Evolutionary conservation across 2,888 invertebrate genomes (phyloP), one percentile per base, ranked within the genome.

Genomic region (Eugnorisma glareosa): DNA sequence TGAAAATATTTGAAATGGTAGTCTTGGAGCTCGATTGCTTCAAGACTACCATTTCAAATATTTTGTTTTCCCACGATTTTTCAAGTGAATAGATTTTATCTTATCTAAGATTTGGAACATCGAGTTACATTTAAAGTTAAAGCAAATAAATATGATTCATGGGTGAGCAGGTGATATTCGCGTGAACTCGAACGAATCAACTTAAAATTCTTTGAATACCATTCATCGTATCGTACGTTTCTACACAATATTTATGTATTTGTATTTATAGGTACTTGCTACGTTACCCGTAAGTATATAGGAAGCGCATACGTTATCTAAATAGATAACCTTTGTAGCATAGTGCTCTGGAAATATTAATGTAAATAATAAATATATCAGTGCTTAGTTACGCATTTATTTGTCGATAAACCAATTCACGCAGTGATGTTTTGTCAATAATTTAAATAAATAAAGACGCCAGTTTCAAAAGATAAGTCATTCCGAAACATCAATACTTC

Each of bases 121-220:
- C 45, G 5, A 37, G 35, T 45, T 64, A 35, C 35, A 54, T 67
- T 57, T 59, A 28, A 54, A 48, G 18, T 40, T 48, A 75, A 74
- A 28, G 18, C 57, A 45, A 77, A 88, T 88, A 88, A 88, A 87
- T 78, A 67, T 87, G 84, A 90, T 86, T 73, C 71, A 81, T 73
- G 37, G 21, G 28, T 71, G 67, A 67, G 61, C 67, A 73, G 51
- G 61, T 57, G 59, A 75, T n/a, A 71, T 75, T 75, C 54, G 37
- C 57, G 45, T 40, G 67, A 83, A 70, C 37, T 68, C 37, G 15
- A 63, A 18, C 72, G 43, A 67, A 57, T 48, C 75, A 71, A 59
- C 15, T 59, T 28, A 11, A 63, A 69, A 54, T 59, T 73, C 69
- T 48, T 57, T 51, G 48, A 75, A 74, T 51, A 61, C 15, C n/a